These are phyloP conservation scores for Thalpophila matura DNA, from an alignment of 2,888 invertebrate species.

Conservation along the genomic window DNA sequence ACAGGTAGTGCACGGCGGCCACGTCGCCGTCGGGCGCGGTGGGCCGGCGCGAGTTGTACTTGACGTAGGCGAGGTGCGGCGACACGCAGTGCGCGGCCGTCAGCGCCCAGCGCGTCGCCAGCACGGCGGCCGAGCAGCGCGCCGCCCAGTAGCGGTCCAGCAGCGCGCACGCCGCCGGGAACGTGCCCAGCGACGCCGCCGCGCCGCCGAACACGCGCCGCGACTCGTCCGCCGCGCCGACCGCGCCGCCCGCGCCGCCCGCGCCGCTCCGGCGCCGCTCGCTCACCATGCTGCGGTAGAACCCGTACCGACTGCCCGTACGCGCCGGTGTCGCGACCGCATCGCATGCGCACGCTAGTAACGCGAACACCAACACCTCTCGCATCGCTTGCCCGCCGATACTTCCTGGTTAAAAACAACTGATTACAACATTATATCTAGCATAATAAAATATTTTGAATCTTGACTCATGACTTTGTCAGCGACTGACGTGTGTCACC, in stretches of 20 bases:
- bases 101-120: slow-evolving; percentile 80
- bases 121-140: slow-evolving; percentile 78
- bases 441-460: no score
- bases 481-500: slow-evolving; percentile 11
- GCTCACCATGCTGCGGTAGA: slow-evolving; percentile 45
- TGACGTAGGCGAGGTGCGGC: slow-evolving; percentile 75
- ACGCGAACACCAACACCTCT: slow-evolving; percentile 28
- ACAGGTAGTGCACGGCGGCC: slow-evolving; percentile 73
- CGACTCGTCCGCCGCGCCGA: slow-evolving; percentile 22
- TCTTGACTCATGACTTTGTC: background rate
- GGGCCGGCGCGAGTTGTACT: slow-evolving; percentile 75
- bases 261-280: slow-evolving; percentile 1
- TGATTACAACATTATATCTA: no score
- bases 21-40: slow-evolving; percentile 66
- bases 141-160: slow-evolving; percentile 77
- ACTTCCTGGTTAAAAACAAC: no score
- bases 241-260: slow-evolving; percentile 34
- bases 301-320: slow-evolving; percentile 25
- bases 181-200: slow-evolving; percentile 63
- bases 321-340: slow-evolving; percentile 4
- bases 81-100: slow-evolving; percentile 85
- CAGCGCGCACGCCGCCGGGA: slow-evolving; percentile 75
- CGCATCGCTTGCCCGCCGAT: slow-evolving; percentile 8
- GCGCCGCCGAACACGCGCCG: slow-evolving; percentile 82
- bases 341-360: slow-evolving; percentile 26